These are phyloP conservation scores for Paradisaea rubra DNA, from an alignment of 2,113 vertebrate genomes.

Conservation along the genomic window DNA sequence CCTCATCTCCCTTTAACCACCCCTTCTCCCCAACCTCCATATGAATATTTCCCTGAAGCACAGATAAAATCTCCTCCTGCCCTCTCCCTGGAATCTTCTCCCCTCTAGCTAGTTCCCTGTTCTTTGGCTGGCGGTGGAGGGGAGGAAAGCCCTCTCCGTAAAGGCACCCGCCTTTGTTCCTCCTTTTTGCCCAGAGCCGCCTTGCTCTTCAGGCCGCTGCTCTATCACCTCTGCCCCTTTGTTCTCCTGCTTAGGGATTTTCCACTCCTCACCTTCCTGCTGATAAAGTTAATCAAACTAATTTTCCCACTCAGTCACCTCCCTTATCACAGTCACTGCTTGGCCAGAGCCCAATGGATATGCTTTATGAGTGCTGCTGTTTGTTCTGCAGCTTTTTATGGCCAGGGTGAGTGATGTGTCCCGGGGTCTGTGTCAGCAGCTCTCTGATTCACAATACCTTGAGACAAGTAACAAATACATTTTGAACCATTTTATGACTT, in stretches of 20 bases:
- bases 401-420: neutral
- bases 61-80: neutral
- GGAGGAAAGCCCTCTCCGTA: neutral
- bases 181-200: neutral
- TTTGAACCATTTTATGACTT: neutral
- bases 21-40: rapidly evolving
- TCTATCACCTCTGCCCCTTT: conserved; percentile 47
- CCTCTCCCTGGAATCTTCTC: neutral
- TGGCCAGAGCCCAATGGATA: conserved; percentile 25
- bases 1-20: neutral
- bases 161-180: neutral
- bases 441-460: neutral
- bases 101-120: neutral
- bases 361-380: conserved; percentile 10
- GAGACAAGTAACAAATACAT: neutral
- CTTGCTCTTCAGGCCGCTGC: neutral
- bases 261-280: conserved; percentile 51
- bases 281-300: conserved; percentile 51
- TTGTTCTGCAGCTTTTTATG: conserved; percentile 35
- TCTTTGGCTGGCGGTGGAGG: neutral
- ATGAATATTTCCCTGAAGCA: neutral
- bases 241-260: conserved; percentile 43
- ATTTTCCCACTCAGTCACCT: conserved; percentile 49
- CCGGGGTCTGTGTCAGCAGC: neutral
- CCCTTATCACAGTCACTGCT: conserved; percentile 34